A percentile compares a stretch with the other conserved stretches of the same genome.
phyloP scores from a whole-genome alignment of 2,113 vertebrate genomes.

The Engraulis encrasicolus region DNA sequence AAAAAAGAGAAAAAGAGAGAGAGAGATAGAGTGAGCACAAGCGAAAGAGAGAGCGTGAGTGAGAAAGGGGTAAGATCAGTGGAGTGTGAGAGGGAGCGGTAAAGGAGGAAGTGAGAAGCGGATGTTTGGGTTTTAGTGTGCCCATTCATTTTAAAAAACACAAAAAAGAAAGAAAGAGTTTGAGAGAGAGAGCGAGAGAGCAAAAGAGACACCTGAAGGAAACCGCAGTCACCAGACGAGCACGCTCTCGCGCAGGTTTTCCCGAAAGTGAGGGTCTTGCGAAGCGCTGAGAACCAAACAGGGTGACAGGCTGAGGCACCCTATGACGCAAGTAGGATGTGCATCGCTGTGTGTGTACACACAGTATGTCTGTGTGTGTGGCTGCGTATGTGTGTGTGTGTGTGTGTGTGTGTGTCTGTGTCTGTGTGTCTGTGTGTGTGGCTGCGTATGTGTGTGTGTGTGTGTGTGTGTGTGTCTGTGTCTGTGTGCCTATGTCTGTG shows the following conservation, averaged over 20 bases:
- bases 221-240: slow-evolving; percentile 69
- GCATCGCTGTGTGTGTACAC: slow-evolving; percentile 14
- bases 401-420: slow-evolving; percentile 56
- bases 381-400: slow-evolving; percentile 33
- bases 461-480: slow-evolving; percentile 50
- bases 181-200: slow-evolving; percentile 58
- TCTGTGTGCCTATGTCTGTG: slow-evolving; percentile 35
- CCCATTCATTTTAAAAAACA: slow-evolving; percentile 79
- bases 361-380: slow-evolving; percentile 44
- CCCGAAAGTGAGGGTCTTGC: slow-evolving; percentile 74
- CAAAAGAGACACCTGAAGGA: slow-evolving; percentile 76
- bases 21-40: slow-evolving; percentile 22
- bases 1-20: slow-evolving; percentile 35
- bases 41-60: slow-evolving; percentile 43
- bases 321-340: slow-evolving; percentile 73
- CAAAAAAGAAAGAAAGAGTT: slow-evolving; percentile 47
- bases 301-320: slow-evolving; percentile 53
- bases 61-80: slow-evolving; percentile 47
- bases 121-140: slow-evolving; percentile 82
- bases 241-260: slow-evolving; percentile 70
- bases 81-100: slow-evolving; percentile 65
- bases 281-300: slow-evolving; percentile 67
- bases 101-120: slow-evolving; percentile 77
- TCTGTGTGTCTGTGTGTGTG: slow-evolving; percentile 45
- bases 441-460: slow-evolving; percentile 23